Conservation (phyloP, 2,113 vertebrate genomes). For the Neomonachus schauinslandi region DNA sequence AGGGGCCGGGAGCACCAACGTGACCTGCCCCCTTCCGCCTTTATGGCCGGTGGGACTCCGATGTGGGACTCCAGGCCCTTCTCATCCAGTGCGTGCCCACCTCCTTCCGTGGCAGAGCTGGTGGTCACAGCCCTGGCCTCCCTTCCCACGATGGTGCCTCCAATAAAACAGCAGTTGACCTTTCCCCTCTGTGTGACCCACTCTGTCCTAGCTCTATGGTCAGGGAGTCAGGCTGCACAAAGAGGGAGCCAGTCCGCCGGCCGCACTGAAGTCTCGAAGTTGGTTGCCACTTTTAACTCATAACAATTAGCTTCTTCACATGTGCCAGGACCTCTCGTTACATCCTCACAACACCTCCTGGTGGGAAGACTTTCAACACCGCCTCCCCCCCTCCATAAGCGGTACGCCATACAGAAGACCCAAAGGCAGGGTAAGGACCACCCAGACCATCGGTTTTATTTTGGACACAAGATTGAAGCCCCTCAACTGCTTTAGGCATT, state of each 20-base stretch:
- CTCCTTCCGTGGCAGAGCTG: background rate
- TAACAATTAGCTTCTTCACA: background rate
- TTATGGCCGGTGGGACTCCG: rapidly evolving
- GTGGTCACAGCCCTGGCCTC: background rate
- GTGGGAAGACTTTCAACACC: background rate
- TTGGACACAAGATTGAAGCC: background rate
- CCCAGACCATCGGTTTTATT: background rate
- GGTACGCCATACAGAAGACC: background rate
- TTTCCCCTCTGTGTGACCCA: background rate
- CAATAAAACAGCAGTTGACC: background rate
- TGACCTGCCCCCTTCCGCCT: background rate
- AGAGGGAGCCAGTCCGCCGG: no score
- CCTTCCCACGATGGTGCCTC: rapidly evolving
- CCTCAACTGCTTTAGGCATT: background rate
- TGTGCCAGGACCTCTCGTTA: background rate
- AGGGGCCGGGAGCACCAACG: no score
- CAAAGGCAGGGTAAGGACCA: background rate
- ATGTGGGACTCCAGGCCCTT: background rate
- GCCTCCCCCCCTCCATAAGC: background rate
- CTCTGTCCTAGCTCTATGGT: rapidly evolving
- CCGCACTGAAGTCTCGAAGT: background rate
- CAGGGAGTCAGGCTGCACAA: background rate
- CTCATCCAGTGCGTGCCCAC: background rate
- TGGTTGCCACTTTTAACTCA: background rate
- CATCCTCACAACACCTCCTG: background rate